Base-by-base conservation (phyloP, 92 coral and sea anemone species). In the Porites cylindrica region DNA sequence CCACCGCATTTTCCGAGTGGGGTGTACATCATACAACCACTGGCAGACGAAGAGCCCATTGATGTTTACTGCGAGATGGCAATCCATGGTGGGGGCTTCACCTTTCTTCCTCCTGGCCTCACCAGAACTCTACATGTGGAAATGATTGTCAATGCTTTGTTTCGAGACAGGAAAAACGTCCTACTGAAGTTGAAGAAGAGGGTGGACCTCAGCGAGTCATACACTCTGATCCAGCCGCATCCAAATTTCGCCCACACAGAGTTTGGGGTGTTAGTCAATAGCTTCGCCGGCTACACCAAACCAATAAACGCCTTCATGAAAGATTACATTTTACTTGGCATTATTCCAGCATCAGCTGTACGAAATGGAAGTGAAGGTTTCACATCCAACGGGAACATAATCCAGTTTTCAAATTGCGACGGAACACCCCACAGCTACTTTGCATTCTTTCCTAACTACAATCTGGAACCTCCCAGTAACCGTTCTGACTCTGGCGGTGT, bases 361-460 rank as follows among this genome's bases (percentile, higher is more conserved):
- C 26, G 26, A 67, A 24, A 1, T 24, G 11, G 24, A 3, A 67
- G 72, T 18, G 43, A 67, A 21, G 72, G 72, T 43, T 91, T 91
- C 78, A 62, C 8, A 50, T 88, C 91, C 43, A 91, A 91, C 83
- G 72, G 82, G 18, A 67, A 52, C 24, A 17, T 16, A 6, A 60
- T 91, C 61, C 9, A 68, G 13, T 91, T 91, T 68, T 3, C 20
- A 70, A 91, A 87, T 63, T 91, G 94, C 47, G 94, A 87, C 64
- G 59, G 29, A 5, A 87, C 76, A 67, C 94, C 94, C 32, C 82
- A 87, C 89, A 82, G 91, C 79, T 81, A 65, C 26, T 91, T 91
- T 66, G 94, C 91, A 12, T 91, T 91, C 75, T 56, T 87, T 60
- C 94, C 94, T 1, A 91, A 91, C 73, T 91, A 91, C 52, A 13